phyloP scores from a whole-genome alignment of 2,113 vertebrate species.

The Hoplias malabaricus region DNA sequence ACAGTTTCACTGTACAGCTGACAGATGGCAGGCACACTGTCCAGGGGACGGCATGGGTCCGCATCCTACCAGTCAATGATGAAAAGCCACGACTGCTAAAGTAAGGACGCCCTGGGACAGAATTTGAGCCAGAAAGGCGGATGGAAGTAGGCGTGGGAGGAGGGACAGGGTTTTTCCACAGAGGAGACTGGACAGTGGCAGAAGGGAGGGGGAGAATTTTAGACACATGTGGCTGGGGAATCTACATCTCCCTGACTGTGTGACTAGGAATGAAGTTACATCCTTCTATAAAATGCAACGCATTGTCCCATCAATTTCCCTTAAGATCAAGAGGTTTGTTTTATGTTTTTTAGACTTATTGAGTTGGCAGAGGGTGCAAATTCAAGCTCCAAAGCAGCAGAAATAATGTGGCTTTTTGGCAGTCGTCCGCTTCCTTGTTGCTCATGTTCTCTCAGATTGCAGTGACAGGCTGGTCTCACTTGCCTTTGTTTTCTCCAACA shows the following conservation, averaged over 20 bases:
- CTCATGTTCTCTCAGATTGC: constrained; percentile 58
- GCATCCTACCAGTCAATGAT: constrained; percentile 84
- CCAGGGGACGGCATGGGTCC: constrained; percentile 78
- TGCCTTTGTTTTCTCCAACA: constrained; percentile 60
- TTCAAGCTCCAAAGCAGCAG: constrained; percentile 60
- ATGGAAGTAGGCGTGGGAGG: constrained; percentile 1
- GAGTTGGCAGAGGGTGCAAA: constrained; percentile 47
- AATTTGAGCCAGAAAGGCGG: constrained; percentile 49
- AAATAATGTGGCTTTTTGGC: constrained; percentile 70
- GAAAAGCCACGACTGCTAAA: constrained; percentile 77
- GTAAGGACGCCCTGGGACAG: constrained; percentile 63
- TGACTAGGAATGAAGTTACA: constrained; percentile 59
- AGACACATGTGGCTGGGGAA: constrained; percentile 38
- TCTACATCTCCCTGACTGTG: constrained; percentile 47
- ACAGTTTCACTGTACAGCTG: constrained; percentile 79
- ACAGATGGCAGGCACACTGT: constrained; percentile 87
- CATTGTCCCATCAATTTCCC: constrained; percentile 29
- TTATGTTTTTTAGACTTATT: constrained; percentile 36
- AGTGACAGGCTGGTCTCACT: constrained; percentile 55
- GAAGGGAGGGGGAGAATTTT: constrained; percentile 6
- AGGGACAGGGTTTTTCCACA: constrained; percentile 14
- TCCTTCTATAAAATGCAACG: constrained; percentile 55
- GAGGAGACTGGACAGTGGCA: constrained; percentile 35
- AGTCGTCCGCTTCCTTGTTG: constrained; percentile 59
- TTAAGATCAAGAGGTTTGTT: constrained; percentile 46